A percentile compares a stretch with the other conserved stretches of the same genome.
phyloP scores from a whole-genome alignment of 1,140 invertebrate genomes.

The Drosophila dunni region DNA sequence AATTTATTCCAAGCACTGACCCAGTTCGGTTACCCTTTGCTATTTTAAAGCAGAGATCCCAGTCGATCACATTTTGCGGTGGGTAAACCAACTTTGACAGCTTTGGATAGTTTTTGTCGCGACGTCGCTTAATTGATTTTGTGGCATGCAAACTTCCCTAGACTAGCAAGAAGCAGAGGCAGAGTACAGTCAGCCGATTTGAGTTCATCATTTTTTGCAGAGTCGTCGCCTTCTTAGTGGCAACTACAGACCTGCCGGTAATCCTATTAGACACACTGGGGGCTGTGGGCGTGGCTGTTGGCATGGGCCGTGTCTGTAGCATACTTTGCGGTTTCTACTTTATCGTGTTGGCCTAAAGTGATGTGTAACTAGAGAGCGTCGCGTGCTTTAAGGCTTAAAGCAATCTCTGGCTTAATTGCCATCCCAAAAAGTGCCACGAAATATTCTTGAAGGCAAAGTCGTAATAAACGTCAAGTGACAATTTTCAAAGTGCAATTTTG shows the following conservation, averaged over 20 bases:
- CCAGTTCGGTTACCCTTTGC: constrained; percentile 36
- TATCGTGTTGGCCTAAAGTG: constrained; percentile 28
- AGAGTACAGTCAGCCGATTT: constrained; percentile 31
- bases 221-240: constrained; percentile 53
- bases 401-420: constrained; percentile 34
- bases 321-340: constrained; percentile 70
- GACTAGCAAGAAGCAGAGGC: constrained; percentile 24
- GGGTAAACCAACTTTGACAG: constrained; percentile 61
- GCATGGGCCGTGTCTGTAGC: constrained; percentile 29
- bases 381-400: constrained; percentile 61
- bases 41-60: neutral
- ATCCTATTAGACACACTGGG: constrained; percentile 68
- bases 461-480: constrained; percentile 70
- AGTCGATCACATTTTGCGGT: constrained; percentile 28
- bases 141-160: constrained; percentile 67
- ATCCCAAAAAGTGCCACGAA: neutral
- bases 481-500: constrained; percentile 55
- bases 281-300: neutral
- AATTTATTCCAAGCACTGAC: constrained; percentile 55
- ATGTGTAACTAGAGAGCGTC: constrained; percentile 34
- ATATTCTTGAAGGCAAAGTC: constrained; percentile 17
- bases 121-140: constrained; percentile 75
- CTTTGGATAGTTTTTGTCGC: constrained; percentile 44
- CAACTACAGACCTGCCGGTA: constrained; percentile 56
- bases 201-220: constrained; percentile 49